Evolutionary conservation across 2,113 vertebrate species (phyloP).

Genomic region (Phylloscopus trochiloides): DNA sequence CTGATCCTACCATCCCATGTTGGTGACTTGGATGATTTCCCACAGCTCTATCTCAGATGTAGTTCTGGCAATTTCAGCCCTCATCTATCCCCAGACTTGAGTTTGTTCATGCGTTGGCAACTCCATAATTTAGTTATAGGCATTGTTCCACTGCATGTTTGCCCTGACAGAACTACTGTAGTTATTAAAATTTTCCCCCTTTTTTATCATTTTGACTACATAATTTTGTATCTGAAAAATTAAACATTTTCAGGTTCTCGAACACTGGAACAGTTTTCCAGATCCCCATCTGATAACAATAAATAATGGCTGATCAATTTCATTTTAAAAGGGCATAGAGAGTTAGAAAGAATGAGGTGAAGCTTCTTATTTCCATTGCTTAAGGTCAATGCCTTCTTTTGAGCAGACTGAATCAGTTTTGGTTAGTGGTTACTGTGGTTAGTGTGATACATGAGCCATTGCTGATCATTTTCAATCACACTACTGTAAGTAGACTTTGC

Average conservation of each 20-base stretch:
- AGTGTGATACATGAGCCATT: not conserved
- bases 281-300: not conserved
- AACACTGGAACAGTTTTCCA: not conserved
- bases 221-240: not conserved
- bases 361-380: not conserved
- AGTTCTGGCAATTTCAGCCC: not conserved
- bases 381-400: conserved; percentile 13
- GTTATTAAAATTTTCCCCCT: not conserved
- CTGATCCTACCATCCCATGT: not conserved
- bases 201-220: not conserved
- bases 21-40: not conserved
- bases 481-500: not conserved
- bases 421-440: conserved; percentile 25
- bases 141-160: not conserved
- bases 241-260: not conserved
- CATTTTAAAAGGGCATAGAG: not conserved
- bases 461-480: not conserved
- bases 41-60: not conserved
- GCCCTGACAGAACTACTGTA: not conserved
- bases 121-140: not conserved
- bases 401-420: not conserved
- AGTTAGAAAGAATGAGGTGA: not conserved
- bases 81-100: not conserved
- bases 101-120: not conserved
- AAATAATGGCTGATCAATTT: not conserved